Evolutionary conservation across 2,113 vertebrate genomes (phyloP), one percentile per base, ranked within the genome.

Genomic region (Grus americana): DNA sequence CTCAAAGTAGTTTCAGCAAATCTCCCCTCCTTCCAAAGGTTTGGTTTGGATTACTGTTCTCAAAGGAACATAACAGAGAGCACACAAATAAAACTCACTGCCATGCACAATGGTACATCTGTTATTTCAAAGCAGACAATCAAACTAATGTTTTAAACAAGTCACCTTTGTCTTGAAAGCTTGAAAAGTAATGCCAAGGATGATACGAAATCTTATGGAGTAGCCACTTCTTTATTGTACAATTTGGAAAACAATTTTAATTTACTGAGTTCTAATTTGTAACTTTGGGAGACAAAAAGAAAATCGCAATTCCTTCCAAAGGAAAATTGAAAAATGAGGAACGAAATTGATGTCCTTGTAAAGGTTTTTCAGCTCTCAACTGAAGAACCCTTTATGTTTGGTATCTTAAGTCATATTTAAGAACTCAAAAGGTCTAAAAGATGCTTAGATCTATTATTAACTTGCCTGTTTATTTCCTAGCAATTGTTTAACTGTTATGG

Each of bases 381-480:
- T n/a, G 20, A 89, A 82, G 17, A 50, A 18, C 5, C 1, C 15
- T 21, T 61, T 63, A 14, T 79, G 2, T 50, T 86, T 78, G 29
- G 6, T 36, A 65, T 11, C 19, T 72, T 79, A 29, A 62, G 5
- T 5, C 73, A 30, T 50, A 62, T 76, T 83, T 58, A 90, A 72
- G 71, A 93, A 92, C 72, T 58, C 15, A 65, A 24, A 20, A 68
- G 34, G 14, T 59, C 44, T 68, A 32, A 79, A 92, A 90, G n/a
- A 71, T 75, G 27, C 24, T 90, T 86, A 44, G 32, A 57, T 87
- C 78, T 76, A 38, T 55, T 73, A 83, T 90, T 91, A 83, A 46
- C 20, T 54, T 54, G 42, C 86, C 70, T 92, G 19, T 82, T 95
- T 95, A 71, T 92, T 95, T 95, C 74, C 52, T 40, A 91, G 34